Percentiles rank a stretch among this genome's conserved stretches.
Conservation (phyloP, 1,140 invertebrate species). For the Papilio polyxenes region DNA sequence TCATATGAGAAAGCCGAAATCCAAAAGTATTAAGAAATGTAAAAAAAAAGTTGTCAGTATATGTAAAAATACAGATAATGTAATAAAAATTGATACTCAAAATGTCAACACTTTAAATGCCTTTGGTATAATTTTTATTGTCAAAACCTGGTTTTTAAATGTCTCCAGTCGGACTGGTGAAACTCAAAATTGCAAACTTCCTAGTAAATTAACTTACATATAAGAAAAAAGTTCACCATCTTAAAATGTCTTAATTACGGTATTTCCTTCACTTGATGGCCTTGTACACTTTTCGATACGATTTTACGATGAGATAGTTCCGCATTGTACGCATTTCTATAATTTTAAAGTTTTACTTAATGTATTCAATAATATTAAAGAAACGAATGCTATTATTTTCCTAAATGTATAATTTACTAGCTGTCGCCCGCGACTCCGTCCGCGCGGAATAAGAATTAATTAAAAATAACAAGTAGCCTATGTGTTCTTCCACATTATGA, state of each 20-base stretch:
- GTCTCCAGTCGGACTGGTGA: neutral
- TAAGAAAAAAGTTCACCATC: neutral
- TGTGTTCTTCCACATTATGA: no score
- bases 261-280: neutral
- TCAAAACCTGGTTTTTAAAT: slow-evolving; percentile 25
- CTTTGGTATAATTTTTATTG: slow-evolving; percentile 18
- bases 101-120: slow-evolving; percentile 5
- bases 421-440: no score
- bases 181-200: slow-evolving; percentile 19
- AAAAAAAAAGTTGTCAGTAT: neutral
- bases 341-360: no score
- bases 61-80: neutral
- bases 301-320: neutral
- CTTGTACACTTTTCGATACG: neutral
- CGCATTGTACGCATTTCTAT: neutral
- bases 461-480: no score
- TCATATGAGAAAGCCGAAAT: no score
- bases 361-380: no score
- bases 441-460: no score
- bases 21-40: neutral
- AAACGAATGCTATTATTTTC: no score
- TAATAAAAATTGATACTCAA: neutral
- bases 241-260: slow-evolving; percentile 15
- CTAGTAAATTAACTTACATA: neutral
- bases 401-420: neutral